Evolutionary conservation across 1,140 invertebrate genomes (phyloP), one percentile per base, ranked within the genome.

Genomic region (Micrasema minimum): DNA sequence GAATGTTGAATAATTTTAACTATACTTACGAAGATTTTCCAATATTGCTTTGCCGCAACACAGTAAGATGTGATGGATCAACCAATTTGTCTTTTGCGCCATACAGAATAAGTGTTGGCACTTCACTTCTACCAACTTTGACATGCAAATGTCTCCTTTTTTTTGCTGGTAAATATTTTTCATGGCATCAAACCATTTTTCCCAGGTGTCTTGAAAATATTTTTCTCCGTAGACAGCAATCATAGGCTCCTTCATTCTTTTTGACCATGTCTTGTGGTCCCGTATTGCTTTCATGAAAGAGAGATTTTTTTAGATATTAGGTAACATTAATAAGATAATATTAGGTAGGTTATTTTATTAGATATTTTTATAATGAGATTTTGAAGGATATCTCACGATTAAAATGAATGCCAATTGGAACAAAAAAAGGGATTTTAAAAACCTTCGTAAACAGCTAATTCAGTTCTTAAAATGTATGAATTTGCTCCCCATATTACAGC

Each of bases 61-160:
- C 90, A 5, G 86, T 81, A 0, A 91, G 86, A 85, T 96, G 95
- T 66, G 90, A 87, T 18, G 80, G 76, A 1, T 88, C 85, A n/a
- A 96, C 89, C 79, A 94, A 82, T 0, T 89, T 85, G 83, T 96
- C 94, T 78, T 94, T 93, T 48, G 88, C 84, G 0, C 94, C 95
- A 78, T 96, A 92, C 26, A 96, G 75, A 71, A 96, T 91, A 7
- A 94, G 87, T 11, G 92, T 94, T 0, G 90, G 74, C 91, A 92
- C 37, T 86, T 81, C 70, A 92, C 88, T 77, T 91, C 83, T 1
- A 85, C 77, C 2, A 96, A 74, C 3, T 84, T 77, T 0, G 83
- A 77, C 64, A 87, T 88, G 79, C 92, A 96, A 70, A 96, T 88
- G 76, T 96, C 87, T 0, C 92, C 93, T 4, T 87, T 79, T 3